Percentiles rank a stretch among this genome's conserved stretches.
phyloP scores from a whole-genome alignment of 2,797 vertebrate genomes.

The Melanotaenia boesemani region DNA sequence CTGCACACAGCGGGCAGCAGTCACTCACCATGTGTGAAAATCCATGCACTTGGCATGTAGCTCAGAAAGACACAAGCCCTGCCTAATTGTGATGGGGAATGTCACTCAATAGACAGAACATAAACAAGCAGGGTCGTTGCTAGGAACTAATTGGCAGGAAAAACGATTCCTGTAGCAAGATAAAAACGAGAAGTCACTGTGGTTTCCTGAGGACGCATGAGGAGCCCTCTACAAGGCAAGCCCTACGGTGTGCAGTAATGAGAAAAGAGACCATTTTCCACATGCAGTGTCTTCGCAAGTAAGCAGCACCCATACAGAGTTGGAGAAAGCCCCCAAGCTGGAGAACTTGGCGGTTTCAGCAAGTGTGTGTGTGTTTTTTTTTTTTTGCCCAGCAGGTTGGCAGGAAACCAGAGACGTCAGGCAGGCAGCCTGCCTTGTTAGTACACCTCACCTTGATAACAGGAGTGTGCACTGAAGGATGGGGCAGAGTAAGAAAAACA shows the following conservation, averaged over 20 bases:
- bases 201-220: conserved; percentile 72
- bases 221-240: conserved; percentile 53
- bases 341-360: conserved; percentile 60
- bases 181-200: conserved; percentile 73
- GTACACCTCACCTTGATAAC: conserved; percentile 80
- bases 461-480: conserved; percentile 68
- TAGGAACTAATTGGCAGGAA: conserved; percentile 79
- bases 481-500: conserved; percentile 74
- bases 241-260: conserved; percentile 78
- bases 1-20: conserved; percentile 50
- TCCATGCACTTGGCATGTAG: conserved; percentile 62
- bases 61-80: conserved; percentile 51
- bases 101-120: conserved; percentile 77
- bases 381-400: conserved; percentile 54
- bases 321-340: conserved; percentile 63
- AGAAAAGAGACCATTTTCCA: conserved; percentile 74
- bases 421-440: conserved; percentile 77
- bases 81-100: conserved; percentile 71
- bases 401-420: conserved; percentile 69
- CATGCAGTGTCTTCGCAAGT: conserved; percentile 54
- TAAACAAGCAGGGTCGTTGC: conserved; percentile 79
- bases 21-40: conserved; percentile 68
- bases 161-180: conserved; percentile 70
- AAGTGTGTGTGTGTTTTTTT: conserved; percentile 16
- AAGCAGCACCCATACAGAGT: conserved; percentile 47